A percentile compares a stretch with the other conserved stretches of the same genome.
Conservation (phyloP, 2,113 vertebrate genomes). For the Ramphastos sulfuratus region DNA sequence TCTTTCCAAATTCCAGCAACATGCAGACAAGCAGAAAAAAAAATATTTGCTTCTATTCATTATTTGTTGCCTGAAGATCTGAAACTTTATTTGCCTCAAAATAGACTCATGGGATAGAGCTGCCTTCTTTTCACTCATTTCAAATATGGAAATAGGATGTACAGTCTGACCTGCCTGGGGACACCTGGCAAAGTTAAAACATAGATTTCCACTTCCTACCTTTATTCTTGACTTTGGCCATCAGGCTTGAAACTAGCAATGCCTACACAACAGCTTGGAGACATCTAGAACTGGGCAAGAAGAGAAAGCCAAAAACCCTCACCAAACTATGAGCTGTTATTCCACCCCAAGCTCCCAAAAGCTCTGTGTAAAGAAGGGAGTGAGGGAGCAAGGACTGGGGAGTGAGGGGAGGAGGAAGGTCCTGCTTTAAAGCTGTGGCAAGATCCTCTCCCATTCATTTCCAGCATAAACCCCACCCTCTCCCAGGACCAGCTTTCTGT, state of each 20-base stretch:
- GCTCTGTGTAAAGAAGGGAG: not conserved
- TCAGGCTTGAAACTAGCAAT: not conserved
- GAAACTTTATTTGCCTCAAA: too few species aligned
- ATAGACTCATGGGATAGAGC: not conserved
- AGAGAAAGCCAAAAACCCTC: not conserved
- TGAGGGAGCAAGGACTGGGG: fast-evolving
- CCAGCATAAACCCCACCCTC: not conserved
- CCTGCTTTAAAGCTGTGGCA: not conserved
- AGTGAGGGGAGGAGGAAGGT: fast-evolving
- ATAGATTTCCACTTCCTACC: not conserved
- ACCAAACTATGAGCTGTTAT: not conserved
- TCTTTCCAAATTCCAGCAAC: not conserved
- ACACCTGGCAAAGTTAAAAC: not conserved
- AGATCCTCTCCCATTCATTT: not conserved
- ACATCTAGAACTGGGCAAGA: not conserved
- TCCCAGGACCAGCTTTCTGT: not conserved
- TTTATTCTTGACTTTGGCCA: not conserved
- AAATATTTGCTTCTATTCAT: not conserved
- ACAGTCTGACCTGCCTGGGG: not conserved
- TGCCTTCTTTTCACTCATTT: not conserved
- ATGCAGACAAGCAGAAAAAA: not conserved
- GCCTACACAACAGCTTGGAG: not conserved
- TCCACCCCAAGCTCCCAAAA: not conserved
- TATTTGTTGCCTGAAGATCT: not conserved
- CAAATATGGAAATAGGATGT: not conserved